Evolutionary conservation across 2,797 vertebrate genomes (phyloP), one percentile per base, ranked within the genome.

Genomic region (Amblyraja radiata): DNA sequence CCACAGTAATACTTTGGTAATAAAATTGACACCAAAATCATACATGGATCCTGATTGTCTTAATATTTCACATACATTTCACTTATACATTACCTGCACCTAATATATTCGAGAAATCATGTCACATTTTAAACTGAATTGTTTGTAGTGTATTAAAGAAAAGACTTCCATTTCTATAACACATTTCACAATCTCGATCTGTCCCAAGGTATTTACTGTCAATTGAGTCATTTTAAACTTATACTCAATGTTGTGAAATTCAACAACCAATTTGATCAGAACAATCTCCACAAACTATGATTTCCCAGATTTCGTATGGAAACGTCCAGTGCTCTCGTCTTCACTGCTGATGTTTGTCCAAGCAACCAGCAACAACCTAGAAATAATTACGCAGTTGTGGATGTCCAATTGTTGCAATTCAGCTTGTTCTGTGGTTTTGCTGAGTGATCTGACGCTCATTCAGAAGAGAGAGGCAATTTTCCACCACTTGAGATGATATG

Each of bases 81-180:
- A 76, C 13, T n/a, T 54, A 92, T n/a, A 23, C 68, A 76, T 6
- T 58, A 28, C 3, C 71, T 46, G 23, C 21, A 74, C 18, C 11
- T 23, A 73, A 46, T 65, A 73, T 18, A 54, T 74, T 91, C 23
- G 36, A 18, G 23, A 21, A 11, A 74, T 73, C 54, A 3, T 28
- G 39, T n/a, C 71, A 46, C 63, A 90, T 25, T 46, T 54, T 74
- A 71, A 92, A 76, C 71, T 54, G 90, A 74, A 76, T 92, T 76
- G 36, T 46, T 91, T 91, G 23, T 23, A 83, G 80, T 84, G 14
- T 92, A 58, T 76, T 92, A 88, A 68, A 65, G 58, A 65, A 88
- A 83, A 23, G 39, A 58, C 21, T 58, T 86, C 11, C 28, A 88
- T 65, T 32, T 65, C 14, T 65, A 65, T 88, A 5, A 6, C n/a